phyloP scores from a whole-genome alignment of 2,888 invertebrate genomes.

The Agonum fuliginosum region DNA sequence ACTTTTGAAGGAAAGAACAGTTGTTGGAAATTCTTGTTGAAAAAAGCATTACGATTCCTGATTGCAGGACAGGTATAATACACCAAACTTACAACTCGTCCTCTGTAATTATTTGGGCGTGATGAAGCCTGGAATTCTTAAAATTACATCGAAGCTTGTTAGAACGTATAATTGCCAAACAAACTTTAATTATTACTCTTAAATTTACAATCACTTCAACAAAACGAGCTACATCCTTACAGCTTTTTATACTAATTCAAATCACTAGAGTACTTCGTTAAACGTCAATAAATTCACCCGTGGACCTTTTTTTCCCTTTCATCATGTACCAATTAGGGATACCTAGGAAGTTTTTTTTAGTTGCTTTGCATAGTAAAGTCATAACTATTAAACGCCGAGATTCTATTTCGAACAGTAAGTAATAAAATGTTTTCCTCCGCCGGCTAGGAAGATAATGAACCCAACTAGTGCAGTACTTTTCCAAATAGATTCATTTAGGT shows the following conservation, averaged over 20 bases:
- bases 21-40: constrained; percentile 15
- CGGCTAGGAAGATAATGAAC: too few relatives aligned
- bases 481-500: too few relatives aligned
- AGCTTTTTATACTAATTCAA: constrained; percentile 16
- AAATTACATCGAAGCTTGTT: constrained; percentile 45
- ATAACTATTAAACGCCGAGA: too few relatives aligned
- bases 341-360: background rate
- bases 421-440: too few relatives aligned
- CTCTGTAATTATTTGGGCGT: constrained; percentile 53
- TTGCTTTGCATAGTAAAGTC: background rate
- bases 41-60: constrained; percentile 38
- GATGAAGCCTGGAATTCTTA: constrained; percentile 39
- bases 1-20: constrained; percentile 8
- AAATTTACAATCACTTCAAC: constrained; percentile 43
- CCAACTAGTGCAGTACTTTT: too few relatives aligned
- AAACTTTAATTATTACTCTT: constrained; percentile 49
- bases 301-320: constrained; percentile 31
- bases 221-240: constrained; percentile 27
- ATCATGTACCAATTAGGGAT: constrained; percentile 19
- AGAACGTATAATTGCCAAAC: constrained; percentile 41
- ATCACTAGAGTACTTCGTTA: constrained; percentile 25
- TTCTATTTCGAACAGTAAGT: background rate
- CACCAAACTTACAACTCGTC: constrained; percentile 17
- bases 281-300: constrained; percentile 20
- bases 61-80: constrained; percentile 49